Base-by-base conservation (phyloP, 2,888 invertebrate genomes). In the Tipula lateralis region DNA sequence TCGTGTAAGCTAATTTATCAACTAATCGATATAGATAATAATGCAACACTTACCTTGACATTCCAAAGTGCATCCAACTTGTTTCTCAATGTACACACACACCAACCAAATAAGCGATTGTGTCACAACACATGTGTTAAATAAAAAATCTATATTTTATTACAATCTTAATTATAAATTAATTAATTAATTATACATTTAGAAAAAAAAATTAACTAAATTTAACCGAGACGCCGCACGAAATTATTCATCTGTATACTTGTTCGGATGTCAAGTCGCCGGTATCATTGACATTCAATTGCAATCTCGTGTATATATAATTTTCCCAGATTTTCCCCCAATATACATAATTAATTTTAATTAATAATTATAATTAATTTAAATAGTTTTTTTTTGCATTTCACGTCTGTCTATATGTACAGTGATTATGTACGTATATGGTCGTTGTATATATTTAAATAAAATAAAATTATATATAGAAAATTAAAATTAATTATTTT, bases 401-500 rank as follows among this genome's bases (percentile, higher is more conserved):
- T 66, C 24, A 66, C 44, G 16, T 66, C 24, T 66, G 24, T 44
- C 44, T 2, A 32, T 44, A 3, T 44, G 5, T 16, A n/a, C 16
- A 44, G 1, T n/a, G n/a, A n/a, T n/a, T n/a, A 44, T n/a, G 44
- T 2, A n/a, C 16, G n/a, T n/a, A n/a, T 44, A n/a, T 39, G 44
- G n/a, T 44, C n/a, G 44, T 44, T 44, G 5, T 9, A 36, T n/a
- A n/a, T n/a, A n/a, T 36, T 36, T 36, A 36, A 36, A 36, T 9
- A 36, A 44, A 44, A 44, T n/a, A 44, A 44, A 66, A 66, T 66
- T 66, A 24, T 24, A n/a, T n/a, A 66, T 66, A 66, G 66, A 66
- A 66, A n/a, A 66, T 66, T 66, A 66, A 66, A 66, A 24, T 66
- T 66, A 66, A 66, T 66, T 24, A 66, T 66, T 66, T 66, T 66